Conservation (phyloP, 2,113 vertebrate species). For the Sminthopsis crassicaudata region DNA sequence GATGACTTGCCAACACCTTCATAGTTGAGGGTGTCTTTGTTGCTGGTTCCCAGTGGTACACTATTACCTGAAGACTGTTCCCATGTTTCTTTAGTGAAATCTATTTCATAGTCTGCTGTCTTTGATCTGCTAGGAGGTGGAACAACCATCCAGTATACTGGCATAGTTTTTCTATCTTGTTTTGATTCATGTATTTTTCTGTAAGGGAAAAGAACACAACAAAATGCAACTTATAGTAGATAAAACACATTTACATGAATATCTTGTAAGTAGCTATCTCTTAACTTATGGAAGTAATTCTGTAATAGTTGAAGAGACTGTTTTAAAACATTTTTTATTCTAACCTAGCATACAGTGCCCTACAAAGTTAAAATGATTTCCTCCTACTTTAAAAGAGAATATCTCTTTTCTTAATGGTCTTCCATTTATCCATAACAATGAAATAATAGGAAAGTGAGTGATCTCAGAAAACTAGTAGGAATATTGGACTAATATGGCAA, state of each 20-base stretch:
- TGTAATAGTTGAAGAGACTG: background rate
- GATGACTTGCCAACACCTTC: background rate
- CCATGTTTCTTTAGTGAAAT: background rate
- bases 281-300: no score
- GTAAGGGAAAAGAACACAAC: slow-evolving; percentile 50
- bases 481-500: background rate
- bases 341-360: background rate
- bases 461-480: background rate
- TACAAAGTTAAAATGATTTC: background rate
- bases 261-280: background rate
- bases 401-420: background rate
- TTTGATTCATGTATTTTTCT: slow-evolving; percentile 80
- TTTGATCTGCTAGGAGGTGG: slow-evolving; percentile 2
- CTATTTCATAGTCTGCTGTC: background rate
- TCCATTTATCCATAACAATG: background rate
- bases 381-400: background rate
- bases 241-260: background rate
- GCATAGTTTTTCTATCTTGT: slow-evolving; percentile 66
- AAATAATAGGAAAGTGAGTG: background rate
- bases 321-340: background rate
- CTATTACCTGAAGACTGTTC: background rate
- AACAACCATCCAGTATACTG: slow-evolving; percentile 75
- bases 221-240: background rate
- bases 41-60: accelerated
- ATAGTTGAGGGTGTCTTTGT: accelerated